Base-by-base conservation (phyloP, 30 jellyfish, hydroid and myxozoan genomes). In the Chrysaora quinquecirrha region DNA sequence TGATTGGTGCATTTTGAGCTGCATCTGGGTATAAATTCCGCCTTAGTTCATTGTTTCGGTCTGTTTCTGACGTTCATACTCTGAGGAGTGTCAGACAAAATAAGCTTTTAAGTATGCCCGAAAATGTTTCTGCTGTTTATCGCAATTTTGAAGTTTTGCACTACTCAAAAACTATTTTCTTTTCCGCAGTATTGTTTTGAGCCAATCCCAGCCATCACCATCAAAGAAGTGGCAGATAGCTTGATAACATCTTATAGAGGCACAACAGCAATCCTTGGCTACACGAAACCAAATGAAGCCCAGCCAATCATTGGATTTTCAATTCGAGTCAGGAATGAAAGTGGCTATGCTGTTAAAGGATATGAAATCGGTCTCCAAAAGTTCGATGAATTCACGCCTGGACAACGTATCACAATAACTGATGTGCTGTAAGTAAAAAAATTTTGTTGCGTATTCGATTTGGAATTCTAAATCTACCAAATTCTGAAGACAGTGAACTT, bases 181-280 rank as follows among this genome's bases (percentile, higher is more conserved):
- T n/a, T n/a, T n/a, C n/a, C n/a, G n/a, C 31, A 94, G 99, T 94
- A 30, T 70, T 94, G 99, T 67, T 94, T 94, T 60, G 99, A 94
- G 24, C 99, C 99, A 2, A 74, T 70, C 30, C 99, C 99, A 22
- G 54, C 94, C 12, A 52, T 94, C 34, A 87, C 97, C n/a, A 94
- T 94, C 87, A 83, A 87, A 65, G 97, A 94, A 25, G 97, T 89
- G 1, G 99, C 96, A 16, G 95, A 94, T 48, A 46, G 72, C 11
- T 34, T 82, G 67, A 80, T 94, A 20, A 88, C 94, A 2, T 87
- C 97, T n/a, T 94, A 94, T 70, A 71, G 95, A 0, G 71, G 84
- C 38, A 77, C 96, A 7, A 29, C 65, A 58, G 54, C 93, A 0
- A 71, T 94, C 22, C 83, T 80, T 20, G 94, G 90, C 2, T 91